These are phyloP conservation scores for Cecidostiba fungosa DNA, from an alignment of 2,888 invertebrate species.

Conservation along the genomic window DNA sequence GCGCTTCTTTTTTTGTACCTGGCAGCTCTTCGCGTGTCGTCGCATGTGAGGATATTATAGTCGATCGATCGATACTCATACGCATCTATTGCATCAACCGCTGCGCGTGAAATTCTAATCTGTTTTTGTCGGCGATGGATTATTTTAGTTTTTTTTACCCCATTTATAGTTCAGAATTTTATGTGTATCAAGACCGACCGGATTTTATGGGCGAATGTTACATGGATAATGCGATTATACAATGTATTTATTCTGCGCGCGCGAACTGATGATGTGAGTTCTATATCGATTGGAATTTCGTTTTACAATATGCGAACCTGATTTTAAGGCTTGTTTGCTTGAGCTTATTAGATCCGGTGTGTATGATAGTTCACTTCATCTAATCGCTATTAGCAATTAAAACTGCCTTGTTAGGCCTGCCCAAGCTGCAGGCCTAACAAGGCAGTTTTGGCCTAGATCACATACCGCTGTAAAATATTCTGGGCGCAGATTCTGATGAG, in stretches of 20 bases:
- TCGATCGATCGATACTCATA: conserved; percentile 10
- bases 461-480: too few species aligned
- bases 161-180: neutral
- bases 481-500: too few species aligned
- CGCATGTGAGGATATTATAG: neutral
- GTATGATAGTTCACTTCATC: too few species aligned
- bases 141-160: neutral
- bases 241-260: neutral
- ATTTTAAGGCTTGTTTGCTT: neutral
- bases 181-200: neutral
- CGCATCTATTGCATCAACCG: conserved; percentile 33
- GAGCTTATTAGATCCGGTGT: neutral
- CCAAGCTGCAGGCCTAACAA: too few species aligned
- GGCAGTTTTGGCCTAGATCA: too few species aligned
- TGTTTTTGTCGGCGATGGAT: neutral
- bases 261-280: neutral
- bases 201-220: neutral
- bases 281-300: neutral
- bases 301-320: neutral
- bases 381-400: too few species aligned
- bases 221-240: neutral
- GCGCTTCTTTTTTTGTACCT: neutral
- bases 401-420: too few species aligned
- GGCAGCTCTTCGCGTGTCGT: neutral
- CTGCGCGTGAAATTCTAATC: conserved; percentile 41